These are phyloP conservation scores for Phoeniculus purpureus DNA, from an alignment of 2,797 vertebrate species.

Conservation along the genomic window DNA sequence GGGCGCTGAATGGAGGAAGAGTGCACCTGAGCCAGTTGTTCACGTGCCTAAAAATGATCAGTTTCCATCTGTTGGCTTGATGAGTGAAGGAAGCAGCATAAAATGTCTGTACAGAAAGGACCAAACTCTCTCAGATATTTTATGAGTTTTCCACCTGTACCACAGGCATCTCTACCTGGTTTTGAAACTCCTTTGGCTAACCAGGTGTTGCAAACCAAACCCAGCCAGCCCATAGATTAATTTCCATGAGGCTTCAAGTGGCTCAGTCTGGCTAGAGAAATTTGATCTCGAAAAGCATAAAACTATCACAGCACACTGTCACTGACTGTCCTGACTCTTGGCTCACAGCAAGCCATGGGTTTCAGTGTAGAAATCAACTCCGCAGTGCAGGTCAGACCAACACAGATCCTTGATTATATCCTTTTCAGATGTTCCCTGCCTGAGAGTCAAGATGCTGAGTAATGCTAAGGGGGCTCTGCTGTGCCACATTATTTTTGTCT, in stretches of 20 bases:
- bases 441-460: neutral
- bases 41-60: fast-evolving
- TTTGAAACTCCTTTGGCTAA: neutral
- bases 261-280: neutral
- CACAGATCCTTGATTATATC: neutral
- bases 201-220: neutral
- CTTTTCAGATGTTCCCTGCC: neutral
- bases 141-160: neutral
- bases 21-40: too few species aligned
- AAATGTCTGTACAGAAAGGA: neutral
- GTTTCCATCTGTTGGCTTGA: neutral
- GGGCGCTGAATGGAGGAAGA: neutral
- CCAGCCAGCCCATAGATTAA: neutral
- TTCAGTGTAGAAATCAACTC: neutral
- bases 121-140: neutral
- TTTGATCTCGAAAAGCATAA: neutral
- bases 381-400: neutral
- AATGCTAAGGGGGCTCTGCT: neutral
- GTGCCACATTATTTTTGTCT: neutral
- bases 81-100: neutral
- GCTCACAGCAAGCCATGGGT: neutral
- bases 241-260: neutral
- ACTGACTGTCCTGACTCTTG: neutral
- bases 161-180: neutral
- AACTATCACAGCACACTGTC: neutral